Evolutionary conservation across 2,113 vertebrate species (phyloP).

Genomic region (Phalacrocorax carbo): DNA sequence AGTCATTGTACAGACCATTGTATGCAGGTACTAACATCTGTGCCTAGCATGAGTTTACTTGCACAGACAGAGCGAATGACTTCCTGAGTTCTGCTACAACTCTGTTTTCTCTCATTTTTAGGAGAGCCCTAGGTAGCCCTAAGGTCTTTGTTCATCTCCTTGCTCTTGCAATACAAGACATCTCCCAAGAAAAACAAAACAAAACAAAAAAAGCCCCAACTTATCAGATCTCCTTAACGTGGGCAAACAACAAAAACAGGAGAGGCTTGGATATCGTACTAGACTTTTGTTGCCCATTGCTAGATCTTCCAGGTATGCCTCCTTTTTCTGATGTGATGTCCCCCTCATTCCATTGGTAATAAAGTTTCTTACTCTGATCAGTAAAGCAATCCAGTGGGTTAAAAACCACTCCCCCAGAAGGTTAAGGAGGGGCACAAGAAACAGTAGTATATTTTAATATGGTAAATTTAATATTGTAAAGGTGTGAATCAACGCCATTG

Average conservation of each 20-base stretch:
- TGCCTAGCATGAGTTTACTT: not conserved
- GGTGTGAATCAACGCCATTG: not conserved
- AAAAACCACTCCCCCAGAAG: not conserved
- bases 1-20: not conserved
- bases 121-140: not conserved
- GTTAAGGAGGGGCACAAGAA: not conserved
- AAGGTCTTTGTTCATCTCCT: not conserved
- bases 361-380: not conserved
- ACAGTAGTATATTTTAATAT: not conserved
- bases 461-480: not conserved
- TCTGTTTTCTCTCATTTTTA: not conserved
- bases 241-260: not conserved
- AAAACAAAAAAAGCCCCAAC: no score
- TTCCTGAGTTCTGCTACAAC: not conserved
- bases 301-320: not conserved
- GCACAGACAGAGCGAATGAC: not conserved
- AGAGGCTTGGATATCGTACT: not conserved
- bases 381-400: not conserved
- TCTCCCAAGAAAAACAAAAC: not conserved
- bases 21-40: accelerated
- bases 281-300: not conserved
- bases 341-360: not conserved
- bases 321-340: not conserved
- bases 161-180: not conserved
- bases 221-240: not conserved